phyloP scores from a whole-genome alignment of 2,888 invertebrate species.

The Drosophila pegasa region DNA sequence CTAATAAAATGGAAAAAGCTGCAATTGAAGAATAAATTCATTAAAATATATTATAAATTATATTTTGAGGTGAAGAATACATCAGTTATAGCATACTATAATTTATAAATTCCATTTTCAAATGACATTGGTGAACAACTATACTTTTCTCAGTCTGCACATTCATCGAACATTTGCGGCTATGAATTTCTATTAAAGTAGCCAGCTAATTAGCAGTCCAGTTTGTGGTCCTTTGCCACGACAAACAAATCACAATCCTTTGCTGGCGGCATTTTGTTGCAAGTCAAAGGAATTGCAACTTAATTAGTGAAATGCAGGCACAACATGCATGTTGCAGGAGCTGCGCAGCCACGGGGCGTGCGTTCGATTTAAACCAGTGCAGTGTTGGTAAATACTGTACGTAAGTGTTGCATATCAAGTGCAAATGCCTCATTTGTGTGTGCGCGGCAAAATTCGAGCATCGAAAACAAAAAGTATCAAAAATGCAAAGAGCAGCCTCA shows the following conservation, averaged over 20 bases:
- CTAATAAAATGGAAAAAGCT: background rate
- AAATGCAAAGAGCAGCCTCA: constrained; percentile 27
- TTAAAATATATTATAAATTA: too few species aligned
- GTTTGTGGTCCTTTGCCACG: background rate
- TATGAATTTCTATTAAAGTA: background rate
- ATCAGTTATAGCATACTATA: too few species aligned
- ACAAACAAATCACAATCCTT: constrained; percentile 22
- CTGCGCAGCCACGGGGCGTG: constrained; percentile 1
- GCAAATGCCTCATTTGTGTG: background rate
- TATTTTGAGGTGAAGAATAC: too few species aligned
- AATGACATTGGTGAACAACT: too few species aligned
- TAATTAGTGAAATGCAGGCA: constrained; percentile 45
- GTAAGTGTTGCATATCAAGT: background rate
- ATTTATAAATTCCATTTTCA: too few species aligned
- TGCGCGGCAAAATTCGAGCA: background rate
- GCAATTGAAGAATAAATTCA: too few species aligned
- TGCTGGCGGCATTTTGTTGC: constrained; percentile 21
- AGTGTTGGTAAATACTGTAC: constrained; percentile 1
- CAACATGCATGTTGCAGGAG: constrained; percentile 10
- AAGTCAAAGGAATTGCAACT: constrained; percentile 33
- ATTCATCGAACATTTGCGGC: background rate
- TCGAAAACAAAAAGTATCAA: constrained; percentile 6
- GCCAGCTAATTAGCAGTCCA: constrained; percentile 16
- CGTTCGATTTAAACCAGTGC: background rate
- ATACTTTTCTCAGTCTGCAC: background rate